A percentile compares a stretch with the other conserved stretches of the same genome.
Evolutionary conservation across 2,888 invertebrate species (phyloP).

Genomic region (Athetis lepigone): DNA sequence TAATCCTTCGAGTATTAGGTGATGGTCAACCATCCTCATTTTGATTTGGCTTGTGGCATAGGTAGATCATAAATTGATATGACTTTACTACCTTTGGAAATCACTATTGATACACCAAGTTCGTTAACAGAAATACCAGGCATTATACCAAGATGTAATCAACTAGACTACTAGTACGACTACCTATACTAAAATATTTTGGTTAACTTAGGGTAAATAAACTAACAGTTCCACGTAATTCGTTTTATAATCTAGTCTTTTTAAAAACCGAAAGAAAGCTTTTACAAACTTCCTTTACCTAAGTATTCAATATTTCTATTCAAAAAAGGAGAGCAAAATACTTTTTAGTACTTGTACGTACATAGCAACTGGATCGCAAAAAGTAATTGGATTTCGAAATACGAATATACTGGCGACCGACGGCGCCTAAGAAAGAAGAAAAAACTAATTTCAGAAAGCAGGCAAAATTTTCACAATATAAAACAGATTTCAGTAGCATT

Average conservation of each 20-base stretch:
- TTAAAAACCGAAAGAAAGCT: background rate
- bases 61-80: slow-evolving; percentile 18
- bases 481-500: slow-evolving; percentile 46
- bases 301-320: slow-evolving; percentile 4
- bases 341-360: slow-evolving; percentile 7
- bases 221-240: too few relatives aligned
- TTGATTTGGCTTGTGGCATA: slow-evolving; percentile 56
- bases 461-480: slow-evolving; percentile 47
- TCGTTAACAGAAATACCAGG: slow-evolving; percentile 8
- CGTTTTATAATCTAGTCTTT: background rate
- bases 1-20: slow-evolving; percentile 63
- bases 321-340: background rate
- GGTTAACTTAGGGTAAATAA: too few relatives aligned
- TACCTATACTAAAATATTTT: too few relatives aligned
- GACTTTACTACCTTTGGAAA: slow-evolving; percentile 12
- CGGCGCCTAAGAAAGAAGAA: slow-evolving; percentile 42
- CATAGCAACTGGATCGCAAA: slow-evolving; percentile 45
- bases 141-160: background rate
- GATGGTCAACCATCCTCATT: slow-evolving; percentile 63
- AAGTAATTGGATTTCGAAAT: slow-evolving; percentile 59
- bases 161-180: too few relatives aligned
- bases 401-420: slow-evolving; percentile 44
- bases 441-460: slow-evolving; percentile 51
- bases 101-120: slow-evolving; percentile 2
- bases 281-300: background rate